These are phyloP conservation scores for Cephus pulcher DNA, from an alignment of 2,888 invertebrate genomes.

Conservation along the genomic window DNA sequence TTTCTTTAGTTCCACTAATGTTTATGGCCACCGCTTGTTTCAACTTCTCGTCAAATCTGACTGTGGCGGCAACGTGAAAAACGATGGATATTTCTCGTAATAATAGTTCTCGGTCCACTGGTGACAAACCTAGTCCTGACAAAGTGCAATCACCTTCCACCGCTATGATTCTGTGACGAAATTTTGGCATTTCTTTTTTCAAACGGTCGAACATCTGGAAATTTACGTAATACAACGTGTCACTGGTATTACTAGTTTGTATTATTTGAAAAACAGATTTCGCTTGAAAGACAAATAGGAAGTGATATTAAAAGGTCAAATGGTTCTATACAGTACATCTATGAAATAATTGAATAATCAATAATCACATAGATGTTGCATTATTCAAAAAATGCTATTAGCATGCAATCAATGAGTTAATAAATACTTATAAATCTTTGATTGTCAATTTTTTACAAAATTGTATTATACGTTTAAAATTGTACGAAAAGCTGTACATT, in stretches of 20 bases:
- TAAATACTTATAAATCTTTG: no score
- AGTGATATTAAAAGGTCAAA: not conserved
- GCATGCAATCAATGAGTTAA: no score
- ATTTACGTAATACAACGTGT: not conserved
- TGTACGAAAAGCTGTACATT: no score
- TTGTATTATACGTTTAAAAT: no score
- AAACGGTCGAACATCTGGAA: constrained; percentile 70
- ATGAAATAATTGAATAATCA: not conserved
- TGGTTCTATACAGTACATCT: not conserved
- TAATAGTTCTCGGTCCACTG: constrained; percentile 72
- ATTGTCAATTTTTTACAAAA: no score
- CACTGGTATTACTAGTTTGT: not conserved
- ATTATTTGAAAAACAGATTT: not conserved
- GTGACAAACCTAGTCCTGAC: constrained; percentile 74
- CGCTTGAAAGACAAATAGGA: not conserved
- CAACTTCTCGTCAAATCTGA: constrained; percentile 87
- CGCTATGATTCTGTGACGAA: constrained; percentile 76
- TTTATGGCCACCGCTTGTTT: constrained; percentile 83
- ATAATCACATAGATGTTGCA: not conserved
- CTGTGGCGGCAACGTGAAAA: constrained; percentile 93
- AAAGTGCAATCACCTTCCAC: constrained; percentile 77
- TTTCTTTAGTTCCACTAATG: constrained; percentile 80
- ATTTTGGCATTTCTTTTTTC: constrained; percentile 70
- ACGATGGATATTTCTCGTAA: constrained; percentile 74
- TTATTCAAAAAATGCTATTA: not conserved